Conservation (phyloP, 2,797 vertebrate genomes). For the Xenopus petersii region DNA sequence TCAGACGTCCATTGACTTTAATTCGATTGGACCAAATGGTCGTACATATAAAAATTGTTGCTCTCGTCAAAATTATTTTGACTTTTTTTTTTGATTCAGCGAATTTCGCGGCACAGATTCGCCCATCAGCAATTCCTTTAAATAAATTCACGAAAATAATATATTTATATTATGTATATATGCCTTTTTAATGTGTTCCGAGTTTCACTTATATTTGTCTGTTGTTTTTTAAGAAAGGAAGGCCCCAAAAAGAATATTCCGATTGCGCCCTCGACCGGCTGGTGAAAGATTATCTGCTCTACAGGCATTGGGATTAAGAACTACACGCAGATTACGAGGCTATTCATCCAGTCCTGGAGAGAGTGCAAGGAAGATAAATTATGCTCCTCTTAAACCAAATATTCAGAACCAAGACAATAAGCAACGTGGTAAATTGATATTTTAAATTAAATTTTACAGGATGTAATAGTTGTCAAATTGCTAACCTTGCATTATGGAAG, state of each 20-base stretch:
- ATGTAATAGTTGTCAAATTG: no score
- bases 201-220: slow-evolving; percentile 39
- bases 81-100: no score
- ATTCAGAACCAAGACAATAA: slow-evolving; percentile 74
- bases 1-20: no score
- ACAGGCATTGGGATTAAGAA: slow-evolving; percentile 77
- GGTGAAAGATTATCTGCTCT: slow-evolving; percentile 63
- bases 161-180: neutral
- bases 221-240: slow-evolving; percentile 70
- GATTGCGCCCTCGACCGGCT: slow-evolving; percentile 62
- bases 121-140: neutral
- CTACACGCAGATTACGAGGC: slow-evolving; percentile 68
- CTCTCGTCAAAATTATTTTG: no score
- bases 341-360: slow-evolving; percentile 67
- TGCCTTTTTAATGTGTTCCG: neutral
- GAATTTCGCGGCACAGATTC: no score
- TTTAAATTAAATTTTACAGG: neutral
- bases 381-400: slow-evolving; percentile 76
- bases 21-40: no score
- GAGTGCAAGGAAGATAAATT: slow-evolving; percentile 71
- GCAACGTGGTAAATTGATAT: slow-evolving; percentile 77
- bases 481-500: no score
- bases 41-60: no score
- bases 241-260: slow-evolving; percentile 65
- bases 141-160: neutral